These are phyloP conservation scores for Sanderia malayensis DNA, from an alignment of 30 jellyfish, hydroid and myxozoan species.

Conservation along the genomic window DNA sequence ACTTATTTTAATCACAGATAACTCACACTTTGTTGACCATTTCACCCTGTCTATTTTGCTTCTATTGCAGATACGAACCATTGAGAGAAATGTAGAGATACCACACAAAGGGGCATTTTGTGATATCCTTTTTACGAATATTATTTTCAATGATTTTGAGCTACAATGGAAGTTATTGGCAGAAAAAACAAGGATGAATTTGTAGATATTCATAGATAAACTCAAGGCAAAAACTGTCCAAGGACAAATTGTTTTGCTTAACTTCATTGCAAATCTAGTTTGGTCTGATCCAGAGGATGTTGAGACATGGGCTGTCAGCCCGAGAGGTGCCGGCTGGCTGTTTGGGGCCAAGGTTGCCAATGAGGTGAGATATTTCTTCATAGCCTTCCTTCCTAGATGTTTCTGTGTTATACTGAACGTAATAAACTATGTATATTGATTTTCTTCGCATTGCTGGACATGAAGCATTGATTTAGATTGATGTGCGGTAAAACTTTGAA, in stretches of 20 bases:
- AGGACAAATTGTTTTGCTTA: constrained; percentile 27
- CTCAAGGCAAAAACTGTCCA: not conserved
- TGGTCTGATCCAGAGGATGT: constrained; percentile 99
- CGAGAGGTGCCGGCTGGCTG: constrained; percentile 99
- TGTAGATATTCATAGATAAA: not conserved
- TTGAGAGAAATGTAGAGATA: constrained; percentile 90
- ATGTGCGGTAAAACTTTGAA: too few relatives aligned
- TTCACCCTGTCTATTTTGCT: not conserved
- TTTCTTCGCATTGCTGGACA: too few relatives aligned
- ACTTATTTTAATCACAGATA: too few relatives aligned
- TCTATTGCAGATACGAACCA: constrained; percentile 83
- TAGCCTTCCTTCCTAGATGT: too few relatives aligned
- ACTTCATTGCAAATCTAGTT: constrained; percentile 63
- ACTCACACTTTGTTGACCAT: not conserved
- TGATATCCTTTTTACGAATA: constrained; percentile 78
- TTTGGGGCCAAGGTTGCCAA: constrained; percentile 90
- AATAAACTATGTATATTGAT: too few relatives aligned
- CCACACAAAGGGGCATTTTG: constrained; percentile 98
- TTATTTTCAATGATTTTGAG: not conserved
- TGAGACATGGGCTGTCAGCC: constrained; percentile 93
- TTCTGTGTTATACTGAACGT: too few relatives aligned
- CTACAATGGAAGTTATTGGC: not conserved
- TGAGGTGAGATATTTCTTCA: constrained; percentile 64
- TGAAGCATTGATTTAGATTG: too few relatives aligned
- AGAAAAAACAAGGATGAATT: not conserved